A percentile compares a stretch with the other conserved stretches of the same genome.
Evolutionary conservation across 2,888 invertebrate species (phyloP).

Genomic region (Dendrolimus houi): DNA sequence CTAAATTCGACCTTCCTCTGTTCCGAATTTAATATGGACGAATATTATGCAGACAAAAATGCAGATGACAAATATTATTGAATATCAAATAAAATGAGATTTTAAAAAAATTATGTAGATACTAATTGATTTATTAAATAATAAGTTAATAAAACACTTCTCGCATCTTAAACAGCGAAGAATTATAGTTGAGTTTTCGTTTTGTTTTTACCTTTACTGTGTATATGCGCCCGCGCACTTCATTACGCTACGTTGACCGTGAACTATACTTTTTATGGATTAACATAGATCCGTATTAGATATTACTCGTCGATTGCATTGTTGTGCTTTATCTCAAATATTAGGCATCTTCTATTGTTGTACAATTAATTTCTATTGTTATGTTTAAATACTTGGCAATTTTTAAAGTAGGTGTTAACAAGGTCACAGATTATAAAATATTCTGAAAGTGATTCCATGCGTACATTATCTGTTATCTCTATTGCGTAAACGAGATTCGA

Average conservation of each 20-base stretch:
- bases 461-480: too few relatives aligned
- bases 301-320: slow-evolving; percentile 41
- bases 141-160: too few relatives aligned
- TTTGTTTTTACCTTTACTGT: not conserved
- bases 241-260: slow-evolving; percentile 34
- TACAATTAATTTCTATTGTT: slow-evolving; percentile 19
- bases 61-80: too few relatives aligned
- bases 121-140: too few relatives aligned
- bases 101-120: too few relatives aligned
- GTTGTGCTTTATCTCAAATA: slow-evolving; percentile 33
- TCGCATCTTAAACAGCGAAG: too few relatives aligned
- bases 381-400: slow-evolving; percentile 12
- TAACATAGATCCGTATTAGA: slow-evolving; percentile 54
- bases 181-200: not conserved
- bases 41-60: too few relatives aligned
- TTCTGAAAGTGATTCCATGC: not conserved
- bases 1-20: too few relatives aligned
- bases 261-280: slow-evolving; percentile 63
- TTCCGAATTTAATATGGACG: too few relatives aligned
- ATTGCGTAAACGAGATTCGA: too few relatives aligned
- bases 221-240: slow-evolving; percentile 13
- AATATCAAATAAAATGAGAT: too few relatives aligned
- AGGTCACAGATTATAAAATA: not conserved
- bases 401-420: slow-evolving; percentile 10
- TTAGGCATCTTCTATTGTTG: slow-evolving; percentile 33